Evolutionary conservation across 2,113 vertebrate genomes (phyloP), one percentile per base, ranked within the genome.

Genomic region (Aspidoscelis tigris): DNA sequence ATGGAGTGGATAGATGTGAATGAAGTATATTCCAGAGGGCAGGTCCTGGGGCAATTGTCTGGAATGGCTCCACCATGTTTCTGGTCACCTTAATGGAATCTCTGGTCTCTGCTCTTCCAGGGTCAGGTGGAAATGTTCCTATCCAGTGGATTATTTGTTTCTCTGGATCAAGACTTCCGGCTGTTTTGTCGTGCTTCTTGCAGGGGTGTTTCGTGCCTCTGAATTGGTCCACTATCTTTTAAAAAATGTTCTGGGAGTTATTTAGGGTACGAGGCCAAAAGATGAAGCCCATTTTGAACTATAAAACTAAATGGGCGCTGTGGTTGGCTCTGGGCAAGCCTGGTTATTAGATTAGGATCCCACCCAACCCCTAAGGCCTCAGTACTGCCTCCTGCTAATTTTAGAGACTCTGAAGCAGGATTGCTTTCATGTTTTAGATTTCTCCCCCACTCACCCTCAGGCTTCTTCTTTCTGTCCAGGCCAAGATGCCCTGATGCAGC

Each of bases 401-500:
- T 50, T 50, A 9, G 47, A 50, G 5, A 50, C 8, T 9, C 5
- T 14, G n/a, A 39, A 39, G n/a, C 8, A 39, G 65, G 90, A 85
- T 26, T 47, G 1, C 61, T 47, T 55, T 24, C 73, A 7, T 0
- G 7, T 33, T 18, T 76, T 53, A 58, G 9, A 50, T 2, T 83
- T 33, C 41, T 65, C 55, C 84, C 76, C 65, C 85, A 7, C 22
- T 21, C 47, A 6, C 47, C 12, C 74, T 24, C 43, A 14, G 3
- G 0, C 12, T 66, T 12, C 5, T 0, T 1, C 20, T 18, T 44
- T 39, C 20, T 43, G 73, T 92, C 44, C 81, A 95, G 95, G 88
- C 82, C 87, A 79, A 78, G 92, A 94, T 75, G 82, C 84, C 0
- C 72, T 94, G 88, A 87, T 94, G 83, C 82, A 91, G 86, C 80